Conservation (phyloP, 2,113 vertebrate genomes). For the Actenoides lindsayi region DNA sequence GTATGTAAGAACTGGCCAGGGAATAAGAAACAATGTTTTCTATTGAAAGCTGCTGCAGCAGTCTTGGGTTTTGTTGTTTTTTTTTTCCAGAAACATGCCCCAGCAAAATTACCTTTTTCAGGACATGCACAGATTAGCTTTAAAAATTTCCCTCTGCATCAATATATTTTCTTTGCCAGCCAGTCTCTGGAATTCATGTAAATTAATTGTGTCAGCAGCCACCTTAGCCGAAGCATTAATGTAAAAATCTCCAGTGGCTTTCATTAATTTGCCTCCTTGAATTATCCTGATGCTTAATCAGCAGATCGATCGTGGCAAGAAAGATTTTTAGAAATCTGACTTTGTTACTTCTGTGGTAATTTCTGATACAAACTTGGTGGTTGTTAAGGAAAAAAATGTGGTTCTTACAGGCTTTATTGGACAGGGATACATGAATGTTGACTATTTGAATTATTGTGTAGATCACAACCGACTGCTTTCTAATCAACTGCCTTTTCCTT, state of each 20-base stretch:
- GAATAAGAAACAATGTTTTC: not conserved
- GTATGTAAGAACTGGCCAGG: not conserved
- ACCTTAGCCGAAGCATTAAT: not conserved
- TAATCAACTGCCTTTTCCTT: not conserved
- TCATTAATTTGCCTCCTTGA: not conserved
- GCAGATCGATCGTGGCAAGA: not conserved
- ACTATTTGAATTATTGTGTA: not conserved
- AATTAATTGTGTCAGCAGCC: not conserved
- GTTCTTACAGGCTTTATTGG: not conserved
- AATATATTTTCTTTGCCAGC: not conserved
- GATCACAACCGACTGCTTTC: not conserved
- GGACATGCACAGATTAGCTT: not conserved
- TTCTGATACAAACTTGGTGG: not conserved
- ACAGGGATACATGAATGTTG: not conserved
- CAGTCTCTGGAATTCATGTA: not conserved
- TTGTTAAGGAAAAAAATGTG: not conserved
- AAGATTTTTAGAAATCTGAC: not conserved
- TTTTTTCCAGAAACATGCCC: not conserved
- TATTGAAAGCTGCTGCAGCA: not conserved
- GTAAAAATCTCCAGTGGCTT: not conserved
- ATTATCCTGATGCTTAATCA: not conserved
- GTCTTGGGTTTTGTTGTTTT: not conserved
- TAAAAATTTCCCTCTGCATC: not conserved
- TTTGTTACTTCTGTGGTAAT: not conserved
- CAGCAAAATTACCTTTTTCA: not conserved